Evolutionary conservation across 2,797 vertebrate species (phyloP), one percentile per base, ranked within the genome.

Genomic region (Dryobates pubescens): DNA sequence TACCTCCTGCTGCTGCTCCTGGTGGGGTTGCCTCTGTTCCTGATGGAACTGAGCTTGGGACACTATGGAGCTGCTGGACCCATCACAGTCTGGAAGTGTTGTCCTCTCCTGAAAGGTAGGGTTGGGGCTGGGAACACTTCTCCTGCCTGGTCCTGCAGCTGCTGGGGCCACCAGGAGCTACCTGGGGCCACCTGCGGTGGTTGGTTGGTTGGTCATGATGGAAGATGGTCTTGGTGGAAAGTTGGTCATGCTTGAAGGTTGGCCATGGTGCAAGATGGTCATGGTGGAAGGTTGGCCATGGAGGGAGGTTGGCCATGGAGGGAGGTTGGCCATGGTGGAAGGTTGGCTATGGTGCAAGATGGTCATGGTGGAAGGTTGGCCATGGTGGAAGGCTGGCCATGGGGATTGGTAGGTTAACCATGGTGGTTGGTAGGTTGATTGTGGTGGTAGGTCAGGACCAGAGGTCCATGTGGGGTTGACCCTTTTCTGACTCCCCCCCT

Each of bases 31-130:
- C 98, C 98, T 0, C 98, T 98, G 65, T 98, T 98, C 95, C 98
- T 99, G 73, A 98, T 98, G 98, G 98, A 98, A 97, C 97, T 98
- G 80, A 98, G 98, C 88, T 95, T 98, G 51, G 98, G 98, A 36
- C 98, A 98, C 94, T 98, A 98, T 1, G 98, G 98, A 49, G 98
- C 98, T 0, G 96, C 98, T 0, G 98, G 98, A 5, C 98, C 98
- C 49, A 97, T 98, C 96, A 97, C 97, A 1, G 98, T 98, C 90
- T 98, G 98, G 98, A 98, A 98, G 88, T 98, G 98, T 94, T 98
- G 98, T 92, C 98, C 98, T 5, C 96, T 99, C 30, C 98, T 98
- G 62, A 98, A 98, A 98, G 98, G 98, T 43, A 17, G 16, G 41
- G 41, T 43, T 98, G 67, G 32, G 71, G 14, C 23, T 0, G 6